Evolutionary conservation across 1,140 invertebrate genomes (phyloP).

Genomic region (Platorchestia sp.): DNA sequence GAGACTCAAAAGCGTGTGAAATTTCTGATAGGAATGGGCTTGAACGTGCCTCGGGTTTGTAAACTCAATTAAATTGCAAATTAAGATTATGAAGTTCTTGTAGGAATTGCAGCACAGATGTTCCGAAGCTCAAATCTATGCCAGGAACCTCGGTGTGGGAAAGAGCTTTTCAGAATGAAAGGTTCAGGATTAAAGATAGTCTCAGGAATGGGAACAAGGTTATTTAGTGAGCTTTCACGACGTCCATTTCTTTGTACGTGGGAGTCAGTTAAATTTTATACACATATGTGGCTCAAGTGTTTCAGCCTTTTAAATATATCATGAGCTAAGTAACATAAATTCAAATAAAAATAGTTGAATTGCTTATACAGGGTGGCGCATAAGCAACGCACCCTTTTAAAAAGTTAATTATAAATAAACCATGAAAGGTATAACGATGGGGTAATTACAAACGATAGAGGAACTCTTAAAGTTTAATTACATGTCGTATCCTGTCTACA

Average conservation of each 20-base stretch:
- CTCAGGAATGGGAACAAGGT: neutral
- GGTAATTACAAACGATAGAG: no score
- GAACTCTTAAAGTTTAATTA: no score
- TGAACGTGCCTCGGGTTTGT: neutral
- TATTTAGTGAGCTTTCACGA: neutral
- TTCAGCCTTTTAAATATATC: no score
- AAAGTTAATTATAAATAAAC: no score
- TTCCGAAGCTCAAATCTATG: neutral
- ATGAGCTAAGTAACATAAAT: no score
- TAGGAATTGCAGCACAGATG: neutral
- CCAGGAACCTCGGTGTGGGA: neutral
- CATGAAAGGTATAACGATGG: no score
- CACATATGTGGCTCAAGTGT: no score
- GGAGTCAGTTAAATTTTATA: neutral
- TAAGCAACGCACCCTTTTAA: no score
- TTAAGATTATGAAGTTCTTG: slow-evolving; percentile 10
- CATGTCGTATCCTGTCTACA: no score
- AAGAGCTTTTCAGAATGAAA: neutral
- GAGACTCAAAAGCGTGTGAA: neutral
- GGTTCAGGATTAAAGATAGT: neutral
- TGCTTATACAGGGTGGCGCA: no score
- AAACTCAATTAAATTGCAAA: neutral
- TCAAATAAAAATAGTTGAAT: no score
- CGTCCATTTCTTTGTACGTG: neutral
- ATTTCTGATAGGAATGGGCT: neutral